These are phyloP conservation scores for Psix sp. DNA, from an alignment of 1,140 invertebrate species.

Conservation along the genomic window DNA sequence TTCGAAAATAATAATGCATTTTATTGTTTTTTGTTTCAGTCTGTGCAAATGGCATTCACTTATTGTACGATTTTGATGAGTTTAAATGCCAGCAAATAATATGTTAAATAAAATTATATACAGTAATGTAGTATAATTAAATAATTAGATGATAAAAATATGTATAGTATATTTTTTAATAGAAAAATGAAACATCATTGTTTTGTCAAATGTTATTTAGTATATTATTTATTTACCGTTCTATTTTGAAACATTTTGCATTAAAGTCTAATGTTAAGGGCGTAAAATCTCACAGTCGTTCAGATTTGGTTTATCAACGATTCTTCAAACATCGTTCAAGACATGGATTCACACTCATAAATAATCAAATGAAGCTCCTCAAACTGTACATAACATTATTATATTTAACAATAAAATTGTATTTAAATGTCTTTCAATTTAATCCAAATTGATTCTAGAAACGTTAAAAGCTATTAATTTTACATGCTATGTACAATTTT, in stretches of 20 bases:
- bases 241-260: constrained; percentile 33
- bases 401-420: constrained; percentile 39
- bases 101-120: too few species aligned
- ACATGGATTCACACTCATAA: too few species aligned
- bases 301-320: constrained; percentile 36
- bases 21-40: too few species aligned
- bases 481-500: constrained; percentile 52
- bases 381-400: constrained; percentile 45
- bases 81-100: too few species aligned
- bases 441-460: constrained; percentile 37
- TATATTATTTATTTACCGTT: constrained; percentile 24
- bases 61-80: too few species aligned
- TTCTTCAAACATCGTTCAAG: constrained; percentile 16
- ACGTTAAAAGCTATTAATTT: constrained; percentile 38
- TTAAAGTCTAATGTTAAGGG: constrained; percentile 44
- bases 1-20: too few species aligned
- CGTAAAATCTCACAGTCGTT: constrained; percentile 54
- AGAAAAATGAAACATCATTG: constrained; percentile 30
- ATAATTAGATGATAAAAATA: too few species aligned
- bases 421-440: constrained; percentile 31
- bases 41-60: too few species aligned
- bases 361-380: too few species aligned
- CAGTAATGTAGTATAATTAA: too few species aligned
- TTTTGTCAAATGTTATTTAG: constrained; percentile 32
- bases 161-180: too few species aligned